Evolutionary conservation across 1,140 invertebrate genomes (phyloP), one percentile per base, ranked within the genome.

Genomic region (Tetragnatha versicolor): DNA sequence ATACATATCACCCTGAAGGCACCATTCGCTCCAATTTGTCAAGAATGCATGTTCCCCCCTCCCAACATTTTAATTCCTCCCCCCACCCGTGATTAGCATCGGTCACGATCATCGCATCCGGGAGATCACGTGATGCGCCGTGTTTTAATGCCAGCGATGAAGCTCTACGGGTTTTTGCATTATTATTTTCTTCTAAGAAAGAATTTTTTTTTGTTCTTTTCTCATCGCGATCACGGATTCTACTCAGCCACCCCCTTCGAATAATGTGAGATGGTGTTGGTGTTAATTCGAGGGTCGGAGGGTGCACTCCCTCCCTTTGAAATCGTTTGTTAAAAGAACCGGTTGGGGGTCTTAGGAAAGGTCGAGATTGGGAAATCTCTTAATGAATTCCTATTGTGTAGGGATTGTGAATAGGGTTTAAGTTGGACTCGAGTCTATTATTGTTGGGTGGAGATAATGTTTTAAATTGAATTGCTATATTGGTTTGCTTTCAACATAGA

Each of bases 21-120:
- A 22, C 42, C n/a, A 20, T 60, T 60, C 27, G 27, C 25, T 55
- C 20, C 51, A 73, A 73, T 73, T 58, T 39, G 37, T 45, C 53
- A 45, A 47, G 55, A 45, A 73, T 73, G 58, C 60, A 60, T 73
- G 55, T 73, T 10, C 31, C 42, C 17, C 53, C 47, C 42, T 22
- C 51, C 47, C 37, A 33, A 33, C 60, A 60, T 60, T 73, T 73
- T 73, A 45, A 42, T 60, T 60, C 31, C 49, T 68, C 65, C 20
- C 31, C 25, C 25, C 12, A 45, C 10, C 49, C 25, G 47, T 47
- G 69, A 73, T 73, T 73, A 73, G n/a, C 29, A 73, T 73, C 69
- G 39, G 69, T 73, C 69, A 73, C 69, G 69, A 73, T 73, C 60
- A 60, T 45, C n/a, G 33, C 69, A 73, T 73, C 69, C 69, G 69